Evolutionary conservation across 2,888 invertebrate genomes (phyloP).

Genomic region (Orchesella flavescens): DNA sequence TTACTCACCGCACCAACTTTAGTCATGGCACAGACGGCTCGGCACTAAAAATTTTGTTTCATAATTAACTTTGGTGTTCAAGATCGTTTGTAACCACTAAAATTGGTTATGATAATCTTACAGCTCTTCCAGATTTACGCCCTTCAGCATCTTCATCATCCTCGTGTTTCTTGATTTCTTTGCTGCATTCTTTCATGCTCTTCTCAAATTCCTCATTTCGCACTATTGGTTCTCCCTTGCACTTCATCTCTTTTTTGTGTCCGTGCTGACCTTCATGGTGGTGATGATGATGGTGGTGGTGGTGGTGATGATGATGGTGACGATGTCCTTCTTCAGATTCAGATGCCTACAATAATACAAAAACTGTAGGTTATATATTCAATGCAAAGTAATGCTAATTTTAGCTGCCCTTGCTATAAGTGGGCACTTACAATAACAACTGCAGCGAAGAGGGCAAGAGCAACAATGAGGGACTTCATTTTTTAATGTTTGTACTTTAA

Average conservation of each 20-base stretch:
- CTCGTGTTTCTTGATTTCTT: slow-evolving; percentile 19
- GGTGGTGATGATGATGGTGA: neutral
- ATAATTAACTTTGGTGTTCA: neutral
- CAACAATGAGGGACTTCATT: neutral
- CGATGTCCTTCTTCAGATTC: neutral
- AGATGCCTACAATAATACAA: neutral
- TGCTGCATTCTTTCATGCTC: slow-evolving; percentile 26
- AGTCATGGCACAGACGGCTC: slow-evolving; percentile 27
- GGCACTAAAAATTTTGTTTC: slow-evolving; percentile 27
- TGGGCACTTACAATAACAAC: neutral
- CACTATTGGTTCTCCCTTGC: slow-evolving; percentile 34
- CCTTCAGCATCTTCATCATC: slow-evolving; percentile 33
- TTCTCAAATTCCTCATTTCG: slow-evolving; percentile 17
- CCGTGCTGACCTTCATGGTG: slow-evolving; percentile 33
- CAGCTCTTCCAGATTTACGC: slow-evolving; percentile 17
- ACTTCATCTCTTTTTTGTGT: slow-evolving; percentile 28
- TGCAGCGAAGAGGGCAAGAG: slow-evolving; percentile 1
- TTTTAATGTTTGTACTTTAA: neutral
- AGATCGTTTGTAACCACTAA: neutral
- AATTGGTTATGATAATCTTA: neutral
- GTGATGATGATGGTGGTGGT: slow-evolving; percentile 31
- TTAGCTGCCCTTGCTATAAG: neutral
- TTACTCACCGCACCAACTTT: slow-evolving; percentile 44
- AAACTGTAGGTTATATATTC: neutral
- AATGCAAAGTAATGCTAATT: neutral